Evolutionary conservation across 2,888 invertebrate genomes (phyloP).

Genomic region (Drosophila dives): DNA sequence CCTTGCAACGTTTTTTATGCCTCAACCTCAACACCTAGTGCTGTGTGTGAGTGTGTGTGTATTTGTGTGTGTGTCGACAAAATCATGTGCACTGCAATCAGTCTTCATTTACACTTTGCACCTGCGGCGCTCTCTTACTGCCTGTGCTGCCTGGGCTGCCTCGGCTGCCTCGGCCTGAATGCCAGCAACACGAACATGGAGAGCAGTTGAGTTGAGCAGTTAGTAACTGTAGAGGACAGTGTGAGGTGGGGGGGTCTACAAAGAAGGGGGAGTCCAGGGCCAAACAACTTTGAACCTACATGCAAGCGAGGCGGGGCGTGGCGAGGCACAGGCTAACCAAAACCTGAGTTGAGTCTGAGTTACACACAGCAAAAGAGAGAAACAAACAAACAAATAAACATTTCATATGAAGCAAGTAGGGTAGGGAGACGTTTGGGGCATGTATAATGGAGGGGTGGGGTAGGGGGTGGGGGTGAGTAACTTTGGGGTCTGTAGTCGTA

Average conservation of each 20-base stretch:
- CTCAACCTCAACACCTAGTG: slow-evolving; percentile 33
- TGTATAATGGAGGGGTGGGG: no score
- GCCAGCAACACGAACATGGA: slow-evolving; percentile 59
- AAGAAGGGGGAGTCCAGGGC: slow-evolving; percentile 19
- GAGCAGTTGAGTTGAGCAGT: slow-evolving; percentile 50
- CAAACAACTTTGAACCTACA: slow-evolving; percentile 72
- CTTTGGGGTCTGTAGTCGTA: slow-evolving; percentile 31
- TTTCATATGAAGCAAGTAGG: slow-evolving; percentile 28
- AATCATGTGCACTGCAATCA: slow-evolving; percentile 82
- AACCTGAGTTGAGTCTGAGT: slow-evolving; percentile 46
- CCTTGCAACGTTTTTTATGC: slow-evolving; percentile 62
- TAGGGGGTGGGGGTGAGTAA: slow-evolving; percentile 8
- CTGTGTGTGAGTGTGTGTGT: slow-evolving; percentile 12
- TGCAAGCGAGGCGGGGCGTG: slow-evolving; percentile 63
- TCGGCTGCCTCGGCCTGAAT: slow-evolving; percentile 34
- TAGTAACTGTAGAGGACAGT: slow-evolving; percentile 22
- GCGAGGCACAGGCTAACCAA: slow-evolving; percentile 30
- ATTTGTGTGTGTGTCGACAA: slow-evolving; percentile 53
- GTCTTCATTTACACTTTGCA: slow-evolving; percentile 82
- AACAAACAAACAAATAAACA: slow-evolving; percentile 54
- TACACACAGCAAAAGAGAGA: slow-evolving; percentile 37
- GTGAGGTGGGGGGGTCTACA: not conserved
- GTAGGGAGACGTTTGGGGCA: not conserved
- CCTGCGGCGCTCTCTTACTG: slow-evolving; percentile 62
- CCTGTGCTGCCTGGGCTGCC: slow-evolving; percentile 14